Evolutionary conservation across 2,797 vertebrate genomes (phyloP), one percentile per base, ranked within the genome.

Genomic region (Cephalopachus bancanus): DNA sequence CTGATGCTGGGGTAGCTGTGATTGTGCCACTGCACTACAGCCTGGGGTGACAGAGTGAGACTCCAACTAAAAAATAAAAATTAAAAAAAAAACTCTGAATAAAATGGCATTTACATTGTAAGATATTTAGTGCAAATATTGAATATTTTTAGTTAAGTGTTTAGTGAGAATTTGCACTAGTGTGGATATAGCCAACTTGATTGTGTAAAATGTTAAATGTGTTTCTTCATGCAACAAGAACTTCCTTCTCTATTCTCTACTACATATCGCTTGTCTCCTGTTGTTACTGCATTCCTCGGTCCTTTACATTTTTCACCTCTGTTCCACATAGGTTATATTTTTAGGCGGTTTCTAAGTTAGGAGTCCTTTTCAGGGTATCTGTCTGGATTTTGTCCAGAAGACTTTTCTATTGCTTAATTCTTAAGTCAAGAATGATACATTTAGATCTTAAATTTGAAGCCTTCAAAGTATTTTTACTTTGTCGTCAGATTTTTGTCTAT

Each of bases 161-260:
- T 87, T 94, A 79, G 64, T 87, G 26, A 90, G 28, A 96, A 95
- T 95, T 95, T 91, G 17, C 33, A 57, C 16, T 89, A 87, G 16
- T 83, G 30, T 89, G 16, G 55, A 80, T 91, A 94, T 62, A 83
- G 33, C 7, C 37, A 74, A 69, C 24, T 53, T 19, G 7, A 28
- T 80, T 97, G 91, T 81, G 59, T 83, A 71, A 91, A 96, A 89
- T 95, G 20, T 89, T 75, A 91, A 91, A 37, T 93, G 17, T 93
- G 2, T 85, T 79, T 14, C 28, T 80, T 94, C 22, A 33, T n/a
- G n/a, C n/a, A n/a, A n/a, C n/a, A 92, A 89, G 28, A 89, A 75
- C 89, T 59, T 80, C 9, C 37, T 37, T 91, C 49, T 91, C 78
- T 14, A 76, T 89, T 11, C 4, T 93, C 37, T 91, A 22, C 17